These are phyloP conservation scores for Takifugu ocellatus DNA, from an alignment of 2,797 vertebrate species.

Conservation along the genomic window DNA sequence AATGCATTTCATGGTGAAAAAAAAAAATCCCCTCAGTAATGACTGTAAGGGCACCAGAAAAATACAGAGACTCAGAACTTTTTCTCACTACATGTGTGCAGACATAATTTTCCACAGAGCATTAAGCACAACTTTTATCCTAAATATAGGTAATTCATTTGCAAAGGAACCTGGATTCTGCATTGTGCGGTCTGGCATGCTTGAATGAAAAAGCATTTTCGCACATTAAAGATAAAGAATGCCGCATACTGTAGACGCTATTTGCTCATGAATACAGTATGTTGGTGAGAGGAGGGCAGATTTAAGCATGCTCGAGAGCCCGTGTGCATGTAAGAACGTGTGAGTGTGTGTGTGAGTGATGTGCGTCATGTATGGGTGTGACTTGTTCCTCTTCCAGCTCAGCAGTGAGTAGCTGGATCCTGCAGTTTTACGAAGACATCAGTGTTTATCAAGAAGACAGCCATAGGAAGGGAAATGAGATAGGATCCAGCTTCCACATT, in stretches of 20 bases:
- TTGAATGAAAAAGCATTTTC: constrained; percentile 72
- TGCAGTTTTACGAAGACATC: constrained; percentile 64
- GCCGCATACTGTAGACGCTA: constrained; percentile 41
- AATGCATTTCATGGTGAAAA: neutral
- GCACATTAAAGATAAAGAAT: constrained; percentile 54
- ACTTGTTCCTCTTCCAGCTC: constrained; percentile 70
- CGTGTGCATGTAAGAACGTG: constrained; percentile 4
- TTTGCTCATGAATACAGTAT: constrained; percentile 28
- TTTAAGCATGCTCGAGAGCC: constrained; percentile 49
- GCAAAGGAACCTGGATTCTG: constrained; percentile 56
- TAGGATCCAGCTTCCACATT: constrained; percentile 27
- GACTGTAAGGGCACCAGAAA: too few relatives aligned
- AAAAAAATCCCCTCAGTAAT: neutral
- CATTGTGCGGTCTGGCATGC: constrained; percentile 80
- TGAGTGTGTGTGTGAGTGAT: constrained; percentile 30
- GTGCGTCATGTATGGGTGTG: constrained; percentile 45
- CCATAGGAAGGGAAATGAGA: constrained; percentile 57
- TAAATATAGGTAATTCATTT: constrained; percentile 45
- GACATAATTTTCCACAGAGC: constrained; percentile 24
- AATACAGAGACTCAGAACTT: too few relatives aligned
- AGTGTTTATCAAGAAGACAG: constrained; percentile 63
- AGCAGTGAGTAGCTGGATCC: constrained; percentile 63
- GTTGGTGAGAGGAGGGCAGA: constrained; percentile 13
- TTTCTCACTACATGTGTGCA: neutral
- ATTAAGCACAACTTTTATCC: constrained; percentile 36